Evolutionary conservation across 2,797 vertebrate genomes (phyloP).

Genomic region (Masticophis lateralis): DNA sequence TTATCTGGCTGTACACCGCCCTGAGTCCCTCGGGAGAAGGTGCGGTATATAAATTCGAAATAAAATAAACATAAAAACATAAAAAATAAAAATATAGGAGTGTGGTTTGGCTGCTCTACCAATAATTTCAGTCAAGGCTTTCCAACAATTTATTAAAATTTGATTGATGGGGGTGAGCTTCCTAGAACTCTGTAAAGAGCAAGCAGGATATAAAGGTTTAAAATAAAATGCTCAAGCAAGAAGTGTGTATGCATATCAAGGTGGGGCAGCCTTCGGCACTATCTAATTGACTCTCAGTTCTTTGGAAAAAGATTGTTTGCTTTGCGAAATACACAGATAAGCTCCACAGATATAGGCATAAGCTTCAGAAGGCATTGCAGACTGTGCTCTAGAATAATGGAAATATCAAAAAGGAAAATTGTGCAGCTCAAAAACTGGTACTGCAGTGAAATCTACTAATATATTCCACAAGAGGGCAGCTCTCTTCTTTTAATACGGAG

Average conservation of each 20-base stretch:
- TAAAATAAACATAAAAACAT: no score
- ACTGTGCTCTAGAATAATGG: background rate
- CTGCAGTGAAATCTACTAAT: background rate
- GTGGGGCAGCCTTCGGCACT: background rate
- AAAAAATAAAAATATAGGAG: background rate
- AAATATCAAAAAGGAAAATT: background rate
- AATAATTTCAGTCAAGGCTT: background rate
- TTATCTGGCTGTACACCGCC: no score
- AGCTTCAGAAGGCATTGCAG: background rate
- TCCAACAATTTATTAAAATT: background rate
- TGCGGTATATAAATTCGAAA: no score
- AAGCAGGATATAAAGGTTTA: background rate
- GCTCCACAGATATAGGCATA: background rate
- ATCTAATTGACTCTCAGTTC: no score
- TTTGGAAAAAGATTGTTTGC: background rate
- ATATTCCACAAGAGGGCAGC: background rate
- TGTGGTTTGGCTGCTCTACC: background rate
- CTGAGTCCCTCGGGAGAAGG: no score
- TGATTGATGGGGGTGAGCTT: background rate
- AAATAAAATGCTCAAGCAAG: background rate
- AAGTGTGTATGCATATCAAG: background rate
- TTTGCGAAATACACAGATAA: background rate
- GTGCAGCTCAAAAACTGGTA: background rate
- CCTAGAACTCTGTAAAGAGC: background rate
- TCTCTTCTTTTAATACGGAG: background rate